phyloP scores from a whole-genome alignment of 2,888 invertebrate genomes.

The Creontiades dilutus region DNA sequence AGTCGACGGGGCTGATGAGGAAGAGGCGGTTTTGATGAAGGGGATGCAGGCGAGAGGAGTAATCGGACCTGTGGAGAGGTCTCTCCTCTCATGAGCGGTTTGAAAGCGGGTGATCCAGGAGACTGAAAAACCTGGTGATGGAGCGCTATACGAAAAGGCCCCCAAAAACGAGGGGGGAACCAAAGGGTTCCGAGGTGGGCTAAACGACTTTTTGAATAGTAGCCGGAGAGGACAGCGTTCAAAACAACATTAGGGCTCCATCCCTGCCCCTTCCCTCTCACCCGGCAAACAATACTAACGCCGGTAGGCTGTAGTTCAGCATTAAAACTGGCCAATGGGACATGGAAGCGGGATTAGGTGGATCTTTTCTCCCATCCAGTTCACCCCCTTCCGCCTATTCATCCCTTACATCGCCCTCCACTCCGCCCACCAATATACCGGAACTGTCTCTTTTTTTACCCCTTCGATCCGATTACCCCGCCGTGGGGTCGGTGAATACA shows the following conservation, averaged over 20 bases:
- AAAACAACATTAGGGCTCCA: slow-evolving; percentile 54
- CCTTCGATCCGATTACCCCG: slow-evolving; percentile 50
- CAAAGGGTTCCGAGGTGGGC: neutral
- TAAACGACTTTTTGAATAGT: slow-evolving; percentile 64
- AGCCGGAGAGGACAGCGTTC: slow-evolving; percentile 41
- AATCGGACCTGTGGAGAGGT: slow-evolving; percentile 30
- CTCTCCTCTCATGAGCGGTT: slow-evolving; percentile 40
- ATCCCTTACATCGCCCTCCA: slow-evolving; percentile 22
- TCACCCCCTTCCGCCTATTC: neutral
- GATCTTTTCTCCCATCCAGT: slow-evolving; percentile 12
- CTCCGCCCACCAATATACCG: no score
- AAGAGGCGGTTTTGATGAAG: neutral
- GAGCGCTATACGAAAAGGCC: slow-evolving; percentile 21
- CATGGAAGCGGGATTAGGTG: slow-evolving; percentile 50
- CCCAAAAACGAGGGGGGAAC: neutral
- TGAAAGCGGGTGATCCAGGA: neutral
- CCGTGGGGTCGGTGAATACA: slow-evolving; percentile 13
- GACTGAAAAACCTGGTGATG: neutral
- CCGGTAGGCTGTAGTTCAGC: slow-evolving; percentile 11
- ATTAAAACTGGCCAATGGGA: slow-evolving; percentile 53
- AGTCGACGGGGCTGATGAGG: neutral
- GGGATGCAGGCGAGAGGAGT: slow-evolving; percentile 2
- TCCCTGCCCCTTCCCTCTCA: neutral
- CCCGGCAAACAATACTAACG: slow-evolving; percentile 7
- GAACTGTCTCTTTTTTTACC: slow-evolving; percentile 7